Base-by-base conservation (phyloP, 2,888 invertebrate species). In the Blomia tropicalis region DNA sequence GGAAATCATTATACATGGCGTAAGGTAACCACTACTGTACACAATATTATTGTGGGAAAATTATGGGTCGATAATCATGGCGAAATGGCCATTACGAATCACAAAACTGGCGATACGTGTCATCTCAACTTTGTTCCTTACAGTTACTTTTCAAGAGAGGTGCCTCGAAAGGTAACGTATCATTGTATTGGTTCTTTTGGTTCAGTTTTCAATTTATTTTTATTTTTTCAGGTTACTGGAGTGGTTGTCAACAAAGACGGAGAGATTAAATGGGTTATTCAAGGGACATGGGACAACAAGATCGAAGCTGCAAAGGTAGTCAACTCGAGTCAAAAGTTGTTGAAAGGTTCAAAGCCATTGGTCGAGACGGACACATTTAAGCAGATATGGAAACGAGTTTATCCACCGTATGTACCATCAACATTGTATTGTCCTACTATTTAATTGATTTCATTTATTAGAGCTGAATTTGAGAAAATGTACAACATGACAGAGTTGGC, bases 11-110 rank as follows among this genome's bases (percentile, higher is more conserved):
- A 90, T 77, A 87, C 92, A 5, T 99, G 96, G 93, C 82, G 91
- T 69, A 98, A 99, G 80, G 79, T 96, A 60, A 95, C 93, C 25
- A 98, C 96, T 25, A 96, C 95, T 4, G 68, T 69, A 0, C 96
- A 99, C 79, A 99, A 99, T 76, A 98, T 99, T 71, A 96, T 99
- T 70, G 95, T 99, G 64, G 98, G 98, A 68, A 92, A 90, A 76
- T 79, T 99, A 69, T 99, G 98, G 98, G 92, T 99, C 64, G 98
- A 99, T 78, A 92, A 98, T 76, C 92, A 95, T 74, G 98, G 98
- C 53, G 96, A 98, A 73, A 96, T 93, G 90, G 93, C 95, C 75
- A 96, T 98, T 67, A 79, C 82, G 64, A 95, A 95, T 73, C 84
- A 87, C 67, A 83, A 82, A 51, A 82, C 83, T 60, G 91, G 91